Base-by-base conservation (phyloP, 2,888 invertebrate species). In the Leucania comma region DNA sequence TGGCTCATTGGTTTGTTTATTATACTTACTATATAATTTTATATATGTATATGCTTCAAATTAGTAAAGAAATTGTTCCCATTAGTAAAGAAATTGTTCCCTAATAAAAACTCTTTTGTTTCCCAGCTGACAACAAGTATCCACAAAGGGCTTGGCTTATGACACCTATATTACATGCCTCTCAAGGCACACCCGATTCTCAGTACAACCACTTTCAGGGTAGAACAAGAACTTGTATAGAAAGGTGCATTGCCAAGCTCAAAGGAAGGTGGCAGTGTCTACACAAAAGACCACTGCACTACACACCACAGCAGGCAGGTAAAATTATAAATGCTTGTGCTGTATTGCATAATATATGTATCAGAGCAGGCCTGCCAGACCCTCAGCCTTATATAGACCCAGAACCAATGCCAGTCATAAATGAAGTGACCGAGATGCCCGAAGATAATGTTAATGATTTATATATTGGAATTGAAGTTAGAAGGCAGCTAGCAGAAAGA, bases 321-420 rank as follows among this genome's bases (percentile, higher is more conserved):
- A 92, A 92, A 67, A 92, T 92, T 17, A 89, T 92, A 38, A 92
- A 92, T 75, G 92, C 92, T n/a, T 92, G 92, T 85, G 91, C 91
- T 22, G 88, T 92, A 6, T 73, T 92, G 60, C 92, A 92, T 70
- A 92, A 92, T 71, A 78, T 92, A 1, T 91, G 92, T 54, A 84
- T 89, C 38, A 86, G 72, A 68, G 91, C 91, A 22, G 86, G 87
- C 2, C 63, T 91, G 35, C 86, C 88, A 24, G 92, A 92, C 51
- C 86, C 90, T 26, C 86, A 89, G 53, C 86, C 81, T 0, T 89
- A 88, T 66, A 72, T 88, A 22, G 89, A 92, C 35, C 78, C 85
- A 29, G 88, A 90, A 59, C 82, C 88, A 64, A 82, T 87, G 75
- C 86, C 86, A 58, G 65, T 79, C 29, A 66, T 88, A 20, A 90